Evolutionary conservation across 2,888 invertebrate genomes (phyloP).

Genomic region (Chirona hameri): DNA sequence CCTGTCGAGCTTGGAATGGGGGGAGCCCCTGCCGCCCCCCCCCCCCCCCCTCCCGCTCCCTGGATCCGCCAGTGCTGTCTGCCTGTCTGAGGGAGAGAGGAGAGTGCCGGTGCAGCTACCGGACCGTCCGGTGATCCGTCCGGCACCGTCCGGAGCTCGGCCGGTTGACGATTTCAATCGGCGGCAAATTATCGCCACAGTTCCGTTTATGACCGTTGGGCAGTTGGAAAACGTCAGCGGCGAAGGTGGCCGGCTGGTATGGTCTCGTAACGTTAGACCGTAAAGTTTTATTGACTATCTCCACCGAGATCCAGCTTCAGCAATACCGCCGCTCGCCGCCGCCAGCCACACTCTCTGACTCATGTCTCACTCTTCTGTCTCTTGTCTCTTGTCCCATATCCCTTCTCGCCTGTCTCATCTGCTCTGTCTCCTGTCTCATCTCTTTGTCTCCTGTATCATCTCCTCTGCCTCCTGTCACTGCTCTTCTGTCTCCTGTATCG

Average conservation of each 20-base stretch:
- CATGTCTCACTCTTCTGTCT: background rate
- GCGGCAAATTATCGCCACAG: background rate
- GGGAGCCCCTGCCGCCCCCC: no score
- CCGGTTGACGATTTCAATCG: background rate
- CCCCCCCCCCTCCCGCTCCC: no score
- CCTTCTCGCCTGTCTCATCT: background rate
- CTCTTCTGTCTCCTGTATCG: no score
- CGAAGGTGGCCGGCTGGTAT: background rate
- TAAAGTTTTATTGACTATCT: constrained; percentile 1
- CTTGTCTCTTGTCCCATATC: background rate
- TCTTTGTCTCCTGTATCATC: no score
- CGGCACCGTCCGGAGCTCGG: background rate
- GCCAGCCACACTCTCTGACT: background rate
- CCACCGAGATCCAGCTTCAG: background rate
- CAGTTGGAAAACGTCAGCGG: background rate
- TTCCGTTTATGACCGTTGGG: background rate
- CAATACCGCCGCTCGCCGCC: background rate
- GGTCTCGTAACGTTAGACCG: background rate
- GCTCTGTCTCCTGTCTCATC: no score
- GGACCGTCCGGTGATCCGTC: background rate
- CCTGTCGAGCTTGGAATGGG: no score
- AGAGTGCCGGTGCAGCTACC: background rate
- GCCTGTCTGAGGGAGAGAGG: no score
- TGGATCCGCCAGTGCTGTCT: no score
- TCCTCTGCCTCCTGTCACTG: no score